Percentiles rank a stretch among this genome's conserved stretches.
These are phyloP conservation scores for Megaceryle torquata DNA, from an alignment of 2,113 vertebrate genomes.

Conservation along the genomic window DNA sequence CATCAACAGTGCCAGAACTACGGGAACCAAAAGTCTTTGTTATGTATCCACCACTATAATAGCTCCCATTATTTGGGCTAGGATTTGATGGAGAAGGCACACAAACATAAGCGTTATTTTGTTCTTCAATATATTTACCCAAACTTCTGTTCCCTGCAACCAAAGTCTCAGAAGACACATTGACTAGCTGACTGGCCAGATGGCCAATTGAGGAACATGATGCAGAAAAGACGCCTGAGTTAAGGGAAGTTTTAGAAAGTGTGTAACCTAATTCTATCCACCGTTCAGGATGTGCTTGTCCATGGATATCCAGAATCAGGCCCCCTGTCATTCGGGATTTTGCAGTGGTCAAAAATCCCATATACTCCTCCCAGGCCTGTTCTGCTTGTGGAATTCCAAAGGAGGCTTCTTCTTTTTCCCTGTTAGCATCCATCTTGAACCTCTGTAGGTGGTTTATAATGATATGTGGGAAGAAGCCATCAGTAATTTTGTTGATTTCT, in stretches of 20 bases:
- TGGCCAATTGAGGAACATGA: conserved; percentile 1
- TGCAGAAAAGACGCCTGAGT: neutral
- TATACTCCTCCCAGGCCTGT: conserved; percentile 60
- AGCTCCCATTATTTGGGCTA: conserved; percentile 51
- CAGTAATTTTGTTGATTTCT: conserved; percentile 44
- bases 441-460: conserved; percentile 61
- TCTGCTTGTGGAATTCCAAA: conserved; percentile 59
- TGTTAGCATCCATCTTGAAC: conserved; percentile 66
- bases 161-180: conserved; percentile 28
- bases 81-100: conserved; percentile 67
- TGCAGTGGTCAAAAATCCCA: conserved; percentile 52
- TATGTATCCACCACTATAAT: conserved; percentile 61
- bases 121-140: conserved; percentile 48
- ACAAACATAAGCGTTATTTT: conserved; percentile 37
- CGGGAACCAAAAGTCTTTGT: conserved; percentile 48
- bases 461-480: conserved; percentile 44
- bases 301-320: conserved; percentile 60
- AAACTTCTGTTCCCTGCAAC: conserved; percentile 48
- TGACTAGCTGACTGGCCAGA: conserved; percentile 33
- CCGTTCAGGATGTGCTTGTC: conserved; percentile 56
- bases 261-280: conserved; percentile 69
- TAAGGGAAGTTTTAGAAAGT: conserved; percentile 52
- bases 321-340: conserved; percentile 34
- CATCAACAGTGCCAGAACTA: conserved; percentile 30
- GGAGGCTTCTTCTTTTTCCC: conserved; percentile 47